These are phyloP conservation scores for Dryas iulia DNA, from an alignment of 1,140 invertebrate genomes.

Conservation along the genomic window DNA sequence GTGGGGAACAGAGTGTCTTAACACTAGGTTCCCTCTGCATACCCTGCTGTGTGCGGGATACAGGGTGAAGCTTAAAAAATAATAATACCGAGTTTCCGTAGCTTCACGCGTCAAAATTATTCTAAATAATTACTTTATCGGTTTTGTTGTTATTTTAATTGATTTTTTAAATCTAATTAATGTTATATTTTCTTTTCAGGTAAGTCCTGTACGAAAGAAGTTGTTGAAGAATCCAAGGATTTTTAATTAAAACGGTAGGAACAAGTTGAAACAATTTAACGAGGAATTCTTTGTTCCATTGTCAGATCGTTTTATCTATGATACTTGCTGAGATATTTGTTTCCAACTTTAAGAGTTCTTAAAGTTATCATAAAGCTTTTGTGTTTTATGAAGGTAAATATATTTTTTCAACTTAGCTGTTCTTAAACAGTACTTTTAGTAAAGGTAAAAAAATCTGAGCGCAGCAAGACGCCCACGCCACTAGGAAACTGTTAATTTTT, in stretches of 20 bases:
- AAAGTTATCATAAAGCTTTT: background rate
- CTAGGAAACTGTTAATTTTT: too few relatives aligned
- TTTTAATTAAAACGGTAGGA: conserved; percentile 47
- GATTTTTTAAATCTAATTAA: conserved; percentile 32
- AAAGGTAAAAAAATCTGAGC: too few relatives aligned
- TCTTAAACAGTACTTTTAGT: too few relatives aligned
- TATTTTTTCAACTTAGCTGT: background rate
- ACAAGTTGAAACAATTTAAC: conserved; percentile 39
- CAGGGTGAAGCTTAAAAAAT: too few relatives aligned
- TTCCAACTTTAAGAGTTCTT: background rate
- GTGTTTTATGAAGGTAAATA: background rate
- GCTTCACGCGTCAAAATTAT: too few relatives aligned
- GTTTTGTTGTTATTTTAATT: conserved; percentile 7
- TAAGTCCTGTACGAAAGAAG: conserved; percentile 38
- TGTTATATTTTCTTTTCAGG: conserved; percentile 43
- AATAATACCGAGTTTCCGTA: too few relatives aligned
- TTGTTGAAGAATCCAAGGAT: conserved; percentile 34
- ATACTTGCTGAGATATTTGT: conserved; percentile 7
- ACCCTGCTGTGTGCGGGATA: too few relatives aligned
- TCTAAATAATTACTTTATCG: too few relatives aligned
- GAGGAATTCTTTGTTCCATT: conserved; percentile 33
- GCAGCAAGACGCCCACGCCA: too few relatives aligned
- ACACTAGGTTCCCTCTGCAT: too few relatives aligned
- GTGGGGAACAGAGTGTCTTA: too few relatives aligned
- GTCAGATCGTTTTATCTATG: conserved; percentile 21